Percentiles rank a stretch among this genome's conserved stretches.
Conservation (phyloP, 2,113 vertebrate genomes). For the Thinocorus orbignyianus region DNA sequence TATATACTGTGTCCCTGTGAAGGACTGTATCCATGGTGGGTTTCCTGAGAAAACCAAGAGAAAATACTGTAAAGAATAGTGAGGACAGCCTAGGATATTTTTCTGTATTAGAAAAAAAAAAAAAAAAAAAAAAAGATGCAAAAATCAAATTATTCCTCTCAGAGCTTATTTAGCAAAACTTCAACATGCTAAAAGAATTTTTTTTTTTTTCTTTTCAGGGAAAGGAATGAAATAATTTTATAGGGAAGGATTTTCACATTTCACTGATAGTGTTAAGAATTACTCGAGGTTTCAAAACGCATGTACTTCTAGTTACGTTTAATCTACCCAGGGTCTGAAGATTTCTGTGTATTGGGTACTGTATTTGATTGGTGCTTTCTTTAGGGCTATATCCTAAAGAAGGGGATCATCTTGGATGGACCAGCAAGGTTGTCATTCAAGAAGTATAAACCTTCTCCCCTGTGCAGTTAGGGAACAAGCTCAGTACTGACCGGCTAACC, state of each 20-base stretch:
- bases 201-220: neutral
- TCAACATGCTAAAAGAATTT: neutral
- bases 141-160: neutral
- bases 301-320: neutral
- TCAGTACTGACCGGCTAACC: neutral
- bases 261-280: neutral
- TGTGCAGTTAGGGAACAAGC: conserved; percentile 26
- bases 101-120: neutral
- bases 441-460: neutral
- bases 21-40: neutral
- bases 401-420: neutral
- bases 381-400: neutral
- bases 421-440: neutral
- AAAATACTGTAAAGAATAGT: neutral
- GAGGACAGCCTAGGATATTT: neutral
- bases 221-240: neutral
- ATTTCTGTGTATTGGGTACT: neutral
- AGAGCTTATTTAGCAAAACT: neutral
- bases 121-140: neutral
- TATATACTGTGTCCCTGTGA: neutral
- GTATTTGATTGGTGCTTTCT: neutral
- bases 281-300: neutral
- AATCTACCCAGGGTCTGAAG: neutral
- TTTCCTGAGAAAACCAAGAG: neutral
- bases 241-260: neutral